Evolutionary conservation across 92 coral and sea anemone species (phyloP), one percentile per base, ranked within the genome.

Genomic region (Palythoa grandis): DNA sequence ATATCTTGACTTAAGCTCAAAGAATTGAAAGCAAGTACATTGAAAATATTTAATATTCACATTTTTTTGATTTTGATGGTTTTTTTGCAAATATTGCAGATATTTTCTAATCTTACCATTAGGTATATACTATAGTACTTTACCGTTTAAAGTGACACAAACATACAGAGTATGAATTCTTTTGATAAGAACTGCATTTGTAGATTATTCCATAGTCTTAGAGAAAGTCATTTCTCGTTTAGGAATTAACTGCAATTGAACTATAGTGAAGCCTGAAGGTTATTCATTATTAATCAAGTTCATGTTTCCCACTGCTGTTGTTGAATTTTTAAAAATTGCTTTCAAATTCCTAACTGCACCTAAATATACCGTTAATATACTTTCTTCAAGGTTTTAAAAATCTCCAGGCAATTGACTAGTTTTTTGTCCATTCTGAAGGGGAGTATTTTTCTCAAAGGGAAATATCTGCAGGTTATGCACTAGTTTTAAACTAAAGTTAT

Each of bases 231-330:
- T 70, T 65, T 67, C 20, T 63, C 15, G 39, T 47, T 65, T 19
- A 23, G 20, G 38, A 40, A 67, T 39, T 80, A 11, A 67, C 47
- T 70, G 47, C 52, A 61, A 40, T 19, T 14, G 74, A 80, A 35
- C 48, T 66, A 37, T 19, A 19, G 58, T 5, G 65, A 79, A 79
- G 43, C 72, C 84, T 12, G 13, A 3, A 15, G 53, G 57, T 67
- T 40, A 80, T 80, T 11, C 19, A 80, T 80, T 80, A 63, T 80
- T 80, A 4, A 80, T 80, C 20, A 50, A 65, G 16, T 16, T 65
- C 74, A 22, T 65, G 74, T 80, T 70, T 80, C 10, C 35, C 57
- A 20, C 3, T 47, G 43, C 20, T 15, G 60, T 14, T 12, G 20
- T n/a, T 11, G 61, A 23, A 17, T 80, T 24, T 7, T 29, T 29